Base-by-base conservation (phyloP, 2,797 vertebrate genomes). In the Amazona ochrocephala region DNA sequence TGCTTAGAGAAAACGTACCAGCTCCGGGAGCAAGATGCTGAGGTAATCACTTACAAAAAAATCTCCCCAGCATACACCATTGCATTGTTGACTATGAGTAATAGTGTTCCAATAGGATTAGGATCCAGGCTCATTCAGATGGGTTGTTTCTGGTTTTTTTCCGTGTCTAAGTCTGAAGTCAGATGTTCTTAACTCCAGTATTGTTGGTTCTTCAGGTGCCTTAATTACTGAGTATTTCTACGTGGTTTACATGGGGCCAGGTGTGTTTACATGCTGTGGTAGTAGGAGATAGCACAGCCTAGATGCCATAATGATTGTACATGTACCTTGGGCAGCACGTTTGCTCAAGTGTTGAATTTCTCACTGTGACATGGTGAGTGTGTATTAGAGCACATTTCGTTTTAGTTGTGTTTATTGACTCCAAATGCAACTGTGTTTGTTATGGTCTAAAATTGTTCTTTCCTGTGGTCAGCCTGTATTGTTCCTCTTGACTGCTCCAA, bases 1-100 rank as follows among this genome's bases (percentile, higher is more conserved):
- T 66, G 92, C 79, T 97, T 99, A 62, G 97, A 99, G 96, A 98
- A 91, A 83, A 98, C 97, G 0, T 99, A 99, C 97, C 64, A 64
- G 84, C 98, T 99, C 32, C 97, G 56, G 54, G 93, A 97, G 48
- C 98, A 98, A 97, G 99, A 99, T 90, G 98, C 99, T 89, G 99
- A 99, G 98, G 99, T 99, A 98, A 98, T 32, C 18, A 37, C 37
- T 87, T 88, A 1, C 75, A 48, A 53, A 53, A 42, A 62, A 29
- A 12, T 39, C 14, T 65, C 26, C 20, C n/a, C 60, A n/a, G 77
- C 4, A 3, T 7, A 16, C 0, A 7, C 19, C 13, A 45, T 61
- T 78, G 50, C 24, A 11, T 48, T 87, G 47, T 44, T 93, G 70
- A 53, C 22, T 39, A 27, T 54, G 39, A 79, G 18, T 21, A 18